Percentiles rank a stretch among this genome's conserved stretches.
Conservation (phyloP, 2,797 vertebrate genomes). For the Avahi laniger region DNA sequence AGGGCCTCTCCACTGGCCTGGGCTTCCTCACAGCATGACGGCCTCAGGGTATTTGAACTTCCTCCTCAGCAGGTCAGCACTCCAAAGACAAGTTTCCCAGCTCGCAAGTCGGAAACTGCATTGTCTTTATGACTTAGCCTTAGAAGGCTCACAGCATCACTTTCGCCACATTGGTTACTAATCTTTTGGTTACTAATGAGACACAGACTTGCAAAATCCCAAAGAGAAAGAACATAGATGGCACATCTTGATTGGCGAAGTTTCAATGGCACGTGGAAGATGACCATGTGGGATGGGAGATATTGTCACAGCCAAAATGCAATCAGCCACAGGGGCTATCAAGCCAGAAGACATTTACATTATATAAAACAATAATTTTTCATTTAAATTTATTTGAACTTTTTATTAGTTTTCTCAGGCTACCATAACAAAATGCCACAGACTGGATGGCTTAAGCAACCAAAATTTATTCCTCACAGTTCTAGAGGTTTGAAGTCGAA, state of each 20-base stretch:
- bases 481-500: background rate
- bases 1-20: background rate
- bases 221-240: background rate
- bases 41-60: background rate
- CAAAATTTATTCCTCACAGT: background rate
- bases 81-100: background rate
- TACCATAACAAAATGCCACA: background rate
- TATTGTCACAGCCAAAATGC: background rate
- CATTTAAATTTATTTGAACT: constrained; percentile 1
- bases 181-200: background rate
- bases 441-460: background rate
- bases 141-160: background rate
- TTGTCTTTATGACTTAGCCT: background rate
- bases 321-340: background rate
- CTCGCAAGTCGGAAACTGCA: background rate
- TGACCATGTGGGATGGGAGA: background rate
- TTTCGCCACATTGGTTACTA: background rate
- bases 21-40: background rate
- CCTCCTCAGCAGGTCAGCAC: background rate
- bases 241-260: background rate
- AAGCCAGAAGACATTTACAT: background rate
- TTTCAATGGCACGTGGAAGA: background rate
- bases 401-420: background rate
- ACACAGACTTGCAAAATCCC: background rate
- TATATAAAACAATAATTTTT: background rate